Conservation (phyloP, 2,113 vertebrate genomes). For the Macroglossus sobrinus region DNA sequence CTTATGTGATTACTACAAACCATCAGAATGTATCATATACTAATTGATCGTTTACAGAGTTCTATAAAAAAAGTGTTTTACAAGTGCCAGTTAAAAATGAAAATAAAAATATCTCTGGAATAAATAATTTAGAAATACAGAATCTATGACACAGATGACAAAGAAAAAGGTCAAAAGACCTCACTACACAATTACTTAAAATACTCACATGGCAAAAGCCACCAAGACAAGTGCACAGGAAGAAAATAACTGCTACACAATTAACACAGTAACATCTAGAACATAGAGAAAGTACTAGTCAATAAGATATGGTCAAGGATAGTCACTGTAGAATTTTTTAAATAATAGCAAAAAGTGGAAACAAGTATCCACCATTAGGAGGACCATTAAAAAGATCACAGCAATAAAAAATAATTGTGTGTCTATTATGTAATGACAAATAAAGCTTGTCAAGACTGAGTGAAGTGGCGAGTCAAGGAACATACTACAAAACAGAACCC, state of each 20-base stretch:
- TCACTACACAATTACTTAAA: conserved; percentile 39
- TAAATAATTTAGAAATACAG: conserved; percentile 38
- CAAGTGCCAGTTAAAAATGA: conserved; percentile 41
- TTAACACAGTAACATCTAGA: neutral
- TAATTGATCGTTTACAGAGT: neutral
- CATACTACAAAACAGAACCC: neutral
- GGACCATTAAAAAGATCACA: conserved; percentile 13
- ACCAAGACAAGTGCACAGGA: neutral
- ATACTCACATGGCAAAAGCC: conserved; percentile 16
- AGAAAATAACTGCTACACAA: conserved; percentile 32
- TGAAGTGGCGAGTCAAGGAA: neutral
- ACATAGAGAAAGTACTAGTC: conserved; percentile 26
- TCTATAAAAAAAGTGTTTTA: conserved; percentile 32
- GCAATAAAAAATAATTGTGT: neutral
- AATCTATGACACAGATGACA: conserved; percentile 28
- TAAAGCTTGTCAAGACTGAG: neutral
- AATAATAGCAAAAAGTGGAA: neutral
- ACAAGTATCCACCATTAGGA: conserved; percentile 4
- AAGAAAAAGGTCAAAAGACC: conserved; percentile 33
- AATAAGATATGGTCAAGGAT: neutral
- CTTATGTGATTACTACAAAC: conserved; percentile 6
- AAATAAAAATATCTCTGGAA: conserved; percentile 37
- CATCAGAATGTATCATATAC: neutral
- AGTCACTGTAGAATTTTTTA: neutral
- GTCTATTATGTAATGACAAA: neutral